Conservation (phyloP, 2,113 vertebrate species). For the Oncorhynchus keta region DNA sequence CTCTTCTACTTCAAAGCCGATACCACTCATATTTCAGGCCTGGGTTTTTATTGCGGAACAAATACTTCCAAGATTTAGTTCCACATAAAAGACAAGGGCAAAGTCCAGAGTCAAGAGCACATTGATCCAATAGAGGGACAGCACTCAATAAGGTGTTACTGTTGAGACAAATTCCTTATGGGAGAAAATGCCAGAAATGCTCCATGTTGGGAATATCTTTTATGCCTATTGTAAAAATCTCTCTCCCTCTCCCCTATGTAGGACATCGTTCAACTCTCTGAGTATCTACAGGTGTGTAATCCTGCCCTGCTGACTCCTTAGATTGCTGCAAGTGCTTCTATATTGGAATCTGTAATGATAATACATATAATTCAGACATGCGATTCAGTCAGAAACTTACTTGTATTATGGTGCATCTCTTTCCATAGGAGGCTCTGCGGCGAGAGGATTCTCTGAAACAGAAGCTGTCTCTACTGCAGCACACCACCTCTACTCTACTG, state of each 20-base stretch:
- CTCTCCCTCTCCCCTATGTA: neutral
- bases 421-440: slow-evolving; percentile 34
- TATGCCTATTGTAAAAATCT: neutral
- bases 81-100: slow-evolving; percentile 47
- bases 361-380: neutral
- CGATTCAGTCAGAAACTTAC: neutral
- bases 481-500: slow-evolving; percentile 21
- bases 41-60: neutral
- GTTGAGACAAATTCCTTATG: neutral
- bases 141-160: slow-evolving; percentile 3
- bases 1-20: neutral
- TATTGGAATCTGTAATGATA: neutral
- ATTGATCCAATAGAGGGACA: neutral
- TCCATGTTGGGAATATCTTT: neutral
- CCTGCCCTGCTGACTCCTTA: neutral
- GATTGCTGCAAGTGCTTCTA: neutral
- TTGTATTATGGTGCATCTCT: neutral
- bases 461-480: slow-evolving; percentile 31
- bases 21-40: slow-evolving; percentile 14
- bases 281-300: slow-evolving; percentile 31
- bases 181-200: neutral
- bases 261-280: slow-evolving; percentile 29
- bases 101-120: slow-evolving; percentile 48
- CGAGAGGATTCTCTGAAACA: slow-evolving; percentile 33
- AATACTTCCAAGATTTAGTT: slow-evolving; percentile 30